These are phyloP conservation scores for Lutjanus campechanus DNA, from an alignment of 2,797 vertebrate genomes.

Conservation along the genomic window DNA sequence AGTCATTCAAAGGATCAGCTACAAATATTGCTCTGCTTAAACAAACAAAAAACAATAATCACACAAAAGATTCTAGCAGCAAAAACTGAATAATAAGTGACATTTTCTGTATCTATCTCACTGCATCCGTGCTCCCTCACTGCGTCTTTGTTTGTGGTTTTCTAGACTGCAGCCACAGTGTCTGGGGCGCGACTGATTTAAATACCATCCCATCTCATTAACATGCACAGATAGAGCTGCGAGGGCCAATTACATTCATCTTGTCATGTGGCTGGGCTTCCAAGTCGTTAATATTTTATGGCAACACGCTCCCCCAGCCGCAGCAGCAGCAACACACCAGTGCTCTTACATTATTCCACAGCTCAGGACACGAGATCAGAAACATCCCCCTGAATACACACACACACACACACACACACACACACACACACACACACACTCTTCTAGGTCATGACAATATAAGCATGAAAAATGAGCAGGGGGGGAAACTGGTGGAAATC, in stretches of 20 bases:
- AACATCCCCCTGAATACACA: slow-evolving; percentile 74
- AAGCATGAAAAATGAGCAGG: slow-evolving; percentile 75
- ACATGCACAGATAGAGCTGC: slow-evolving; percentile 88
- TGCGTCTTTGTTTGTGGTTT: slow-evolving; percentile 82
- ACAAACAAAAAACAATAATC: slow-evolving; percentile 46
- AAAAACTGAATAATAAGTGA: slow-evolving; percentile 62
- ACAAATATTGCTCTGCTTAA: slow-evolving; percentile 44
- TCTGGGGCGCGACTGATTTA: slow-evolving; percentile 83
- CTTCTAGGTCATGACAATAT: slow-evolving; percentile 80
- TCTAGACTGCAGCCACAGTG: slow-evolving; percentile 74
- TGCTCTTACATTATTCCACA: slow-evolving; percentile 84
- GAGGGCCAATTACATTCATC: slow-evolving; percentile 90
- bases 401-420: too few relatives aligned
- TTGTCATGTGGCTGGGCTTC: slow-evolving; percentile 87
- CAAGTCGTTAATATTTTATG: slow-evolving; percentile 90
- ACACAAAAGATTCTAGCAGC: slow-evolving; percentile 30
- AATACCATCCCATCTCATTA: slow-evolving; percentile 89
- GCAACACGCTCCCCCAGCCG: slow-evolving; percentile 83
- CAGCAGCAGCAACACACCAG: slow-evolving; percentile 82
- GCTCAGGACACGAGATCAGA: slow-evolving; percentile 78
- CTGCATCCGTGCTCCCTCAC: slow-evolving; percentile 70
- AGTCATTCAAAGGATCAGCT: slow-evolving; percentile 33
- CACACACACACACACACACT: slow-evolving; percentile 29
- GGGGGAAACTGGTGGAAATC: slow-evolving; percentile 46
- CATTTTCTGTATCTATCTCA: slow-evolving; percentile 75